Percentiles rank a stretch among this genome's conserved stretches.
phyloP scores from a whole-genome alignment of 1,140 invertebrate species.

The Melitaea cinxia region DNA sequence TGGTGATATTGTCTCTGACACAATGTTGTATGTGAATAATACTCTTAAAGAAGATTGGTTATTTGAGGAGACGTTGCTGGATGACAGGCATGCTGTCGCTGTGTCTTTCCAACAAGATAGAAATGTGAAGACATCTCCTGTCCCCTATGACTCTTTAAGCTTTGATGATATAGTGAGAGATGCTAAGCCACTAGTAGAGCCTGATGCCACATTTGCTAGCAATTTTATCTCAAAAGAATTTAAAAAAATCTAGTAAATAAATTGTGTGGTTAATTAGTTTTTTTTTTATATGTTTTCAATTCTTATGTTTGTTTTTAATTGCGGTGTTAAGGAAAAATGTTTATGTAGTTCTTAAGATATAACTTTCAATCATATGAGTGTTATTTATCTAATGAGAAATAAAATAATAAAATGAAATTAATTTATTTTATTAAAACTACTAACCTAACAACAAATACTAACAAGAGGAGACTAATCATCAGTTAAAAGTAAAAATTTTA shows the following conservation, averaged over 20 bases:
- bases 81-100: constrained; percentile 90
- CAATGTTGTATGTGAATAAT: constrained; percentile 86
- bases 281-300: neutral
- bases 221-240: constrained; percentile 80
- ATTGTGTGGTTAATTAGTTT: neutral
- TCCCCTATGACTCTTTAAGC: constrained; percentile 74
- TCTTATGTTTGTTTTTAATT: neutral
- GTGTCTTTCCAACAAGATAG: constrained; percentile 84
- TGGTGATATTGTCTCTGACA: constrained; percentile 84
- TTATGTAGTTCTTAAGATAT: neutral
- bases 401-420: constrained; percentile 7
- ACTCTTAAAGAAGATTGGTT: constrained; percentile 85
- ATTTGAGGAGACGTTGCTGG: constrained; percentile 94
- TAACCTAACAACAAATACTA: constrained; percentile 42
- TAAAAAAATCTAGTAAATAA: constrained; percentile 41
- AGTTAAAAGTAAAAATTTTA: constrained; percentile 24
- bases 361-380: neutral
- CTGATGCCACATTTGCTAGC: constrained; percentile 82
- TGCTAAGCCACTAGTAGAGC: constrained; percentile 76
- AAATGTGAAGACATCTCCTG: constrained; percentile 29
- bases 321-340: neutral
- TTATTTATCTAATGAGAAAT: constrained; percentile 23
- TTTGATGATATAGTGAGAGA: constrained; percentile 83
- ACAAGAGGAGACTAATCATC: constrained; percentile 23
- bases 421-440: constrained; percentile 28